phyloP scores from a whole-genome alignment of 35 echinoderm and acorn worm species.

The Eucidaris tribuloides region DNA sequence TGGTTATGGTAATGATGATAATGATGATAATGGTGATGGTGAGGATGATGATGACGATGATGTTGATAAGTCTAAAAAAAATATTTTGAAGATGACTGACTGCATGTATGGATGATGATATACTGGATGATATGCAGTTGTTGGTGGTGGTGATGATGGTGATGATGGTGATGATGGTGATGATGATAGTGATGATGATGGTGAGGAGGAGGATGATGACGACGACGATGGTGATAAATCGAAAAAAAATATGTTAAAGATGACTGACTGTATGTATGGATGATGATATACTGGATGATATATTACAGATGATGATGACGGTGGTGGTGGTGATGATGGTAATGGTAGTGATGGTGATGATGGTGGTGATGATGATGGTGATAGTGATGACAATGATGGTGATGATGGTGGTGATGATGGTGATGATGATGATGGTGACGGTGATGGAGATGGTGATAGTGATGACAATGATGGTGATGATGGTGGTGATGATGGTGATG shows the following conservation, averaged over 20 bases:
- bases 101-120: background rate
- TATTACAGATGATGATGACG: background rate
- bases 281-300: background rate
- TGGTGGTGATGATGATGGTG: background rate
- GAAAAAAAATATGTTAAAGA: background rate
- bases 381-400: background rate
- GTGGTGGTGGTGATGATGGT: background rate
- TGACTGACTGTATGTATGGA: background rate
- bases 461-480: background rate
- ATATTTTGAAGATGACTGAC: background rate
- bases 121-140: background rate
- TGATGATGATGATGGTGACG: background rate
- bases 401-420: background rate
- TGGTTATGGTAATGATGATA: background rate
- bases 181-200: background rate
- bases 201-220: background rate
- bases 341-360: background rate
- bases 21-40: slow-evolving; percentile 1
- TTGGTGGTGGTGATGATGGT: background rate
- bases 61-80: no score
- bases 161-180: background rate
- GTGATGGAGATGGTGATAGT: background rate
- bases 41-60: slow-evolving; percentile 20
- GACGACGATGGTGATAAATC: background rate
- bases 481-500: background rate